phyloP scores from a whole-genome alignment of 2,888 invertebrate genomes.

The Mythimna vitellina region DNA sequence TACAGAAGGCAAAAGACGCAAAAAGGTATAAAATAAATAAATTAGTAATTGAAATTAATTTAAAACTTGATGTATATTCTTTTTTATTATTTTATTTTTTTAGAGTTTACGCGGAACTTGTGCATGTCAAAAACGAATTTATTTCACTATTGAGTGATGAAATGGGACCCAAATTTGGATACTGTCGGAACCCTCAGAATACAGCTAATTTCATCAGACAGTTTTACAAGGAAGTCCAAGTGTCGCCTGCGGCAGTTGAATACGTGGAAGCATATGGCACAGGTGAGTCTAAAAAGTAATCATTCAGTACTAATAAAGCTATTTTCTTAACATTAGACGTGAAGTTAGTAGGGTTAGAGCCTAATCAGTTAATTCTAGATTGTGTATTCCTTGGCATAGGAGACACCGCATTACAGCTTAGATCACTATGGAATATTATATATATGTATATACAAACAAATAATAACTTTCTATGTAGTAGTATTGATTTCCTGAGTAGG shows the following conservation, averaged over 20 bases:
- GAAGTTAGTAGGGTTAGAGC: too few species aligned
- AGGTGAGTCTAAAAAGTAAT: conserved; percentile 79
- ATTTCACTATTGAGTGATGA: conserved; percentile 87
- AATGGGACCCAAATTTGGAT: conserved; percentile 79
- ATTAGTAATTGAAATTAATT: too few species aligned
- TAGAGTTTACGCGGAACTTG: conserved; percentile 91
- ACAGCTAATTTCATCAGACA: conserved; percentile 88
- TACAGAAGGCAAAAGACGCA: conserved; percentile 13
- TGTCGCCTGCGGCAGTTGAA: conserved; percentile 92
- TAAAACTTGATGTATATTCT: not conserved
- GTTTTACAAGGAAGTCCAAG: conserved; percentile 91
- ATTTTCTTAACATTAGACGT: too few species aligned
- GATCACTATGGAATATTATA: too few species aligned
- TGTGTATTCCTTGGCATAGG: too few species aligned
- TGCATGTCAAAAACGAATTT: conserved; percentile 91
- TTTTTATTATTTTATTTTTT: conserved; percentile 47
- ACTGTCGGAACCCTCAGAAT: conserved; percentile 88
- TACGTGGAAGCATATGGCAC: conserved; percentile 97
- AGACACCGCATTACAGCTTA: too few species aligned
- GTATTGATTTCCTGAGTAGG: too few species aligned
- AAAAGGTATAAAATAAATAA: conserved; percentile 9
- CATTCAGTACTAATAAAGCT: not conserved
- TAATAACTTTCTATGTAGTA: too few species aligned
- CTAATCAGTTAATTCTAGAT: too few species aligned
- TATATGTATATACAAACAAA: too few species aligned